A percentile compares a stretch with the other conserved stretches of the same genome.
These are phyloP conservation scores for Rostratula benghalensis DNA, from an alignment of 2,113 vertebrate species.

Conservation along the genomic window DNA sequence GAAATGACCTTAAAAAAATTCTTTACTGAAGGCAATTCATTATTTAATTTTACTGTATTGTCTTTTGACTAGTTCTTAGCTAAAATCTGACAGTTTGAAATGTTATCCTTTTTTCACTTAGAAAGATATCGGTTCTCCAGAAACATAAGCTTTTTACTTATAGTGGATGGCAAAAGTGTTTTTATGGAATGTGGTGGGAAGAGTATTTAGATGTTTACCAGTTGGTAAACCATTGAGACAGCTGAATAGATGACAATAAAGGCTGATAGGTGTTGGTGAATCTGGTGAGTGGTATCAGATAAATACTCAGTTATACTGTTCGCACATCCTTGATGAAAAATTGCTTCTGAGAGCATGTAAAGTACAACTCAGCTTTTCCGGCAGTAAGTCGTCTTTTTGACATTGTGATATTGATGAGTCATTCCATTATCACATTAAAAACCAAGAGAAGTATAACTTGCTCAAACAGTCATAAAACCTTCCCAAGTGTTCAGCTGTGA, in stretches of 20 bases:
- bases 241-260: not conserved
- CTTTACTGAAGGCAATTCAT: not conserved
- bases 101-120: not conserved
- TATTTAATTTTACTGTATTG: not conserved
- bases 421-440: not conserved
- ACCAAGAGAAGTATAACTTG: not conserved
- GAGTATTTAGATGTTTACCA: not conserved
- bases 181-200: not conserved
- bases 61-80: not conserved
- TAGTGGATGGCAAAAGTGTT: not conserved
- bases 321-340: not conserved
- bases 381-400: not conserved
- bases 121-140: not conserved
- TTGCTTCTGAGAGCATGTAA: not conserved
- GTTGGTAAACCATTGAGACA: not conserved
- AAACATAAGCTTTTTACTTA: not conserved
- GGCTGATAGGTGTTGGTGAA: not conserved
- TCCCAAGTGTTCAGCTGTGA: not conserved
- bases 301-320: not conserved
- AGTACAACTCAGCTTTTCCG: not conserved
- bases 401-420: not conserved
- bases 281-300: not conserved
- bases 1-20: not conserved
- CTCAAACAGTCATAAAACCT: not conserved
- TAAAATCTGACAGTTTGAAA: not conserved